Base-by-base conservation (phyloP, 2,888 invertebrate species). In the Chalcis sispes region DNA sequence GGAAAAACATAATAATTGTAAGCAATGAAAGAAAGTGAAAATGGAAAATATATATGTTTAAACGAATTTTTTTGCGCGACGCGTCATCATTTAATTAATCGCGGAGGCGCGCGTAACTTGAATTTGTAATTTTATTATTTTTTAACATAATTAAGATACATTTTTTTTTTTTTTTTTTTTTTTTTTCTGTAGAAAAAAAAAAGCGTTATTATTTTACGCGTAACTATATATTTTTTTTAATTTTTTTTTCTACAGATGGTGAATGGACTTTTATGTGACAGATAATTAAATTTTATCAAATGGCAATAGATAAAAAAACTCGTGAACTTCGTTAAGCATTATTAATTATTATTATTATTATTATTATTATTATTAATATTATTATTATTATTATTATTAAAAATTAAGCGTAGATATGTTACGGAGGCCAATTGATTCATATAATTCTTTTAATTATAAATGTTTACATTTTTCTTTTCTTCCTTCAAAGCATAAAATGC, bases 401-500 rank as follows among this genome's bases (percentile, higher is more conserved):
- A 58, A 74, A 78, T 70, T 78, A 78, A 80, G 79, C 76, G 73
- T 79, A 82, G 75, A 81, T n/a, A n/a, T 82, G 79, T 83, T 84
- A 81, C 69, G 65, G 72, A 67, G 78, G 80, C 77, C 80, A 77
- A 82, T 82, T 76, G 75, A 81, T 79, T 32, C 81, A 80, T 81
- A 82, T n/a, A n/a, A n/a, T 79, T 78, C 80, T 79, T 77, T 80
- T 77, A 82, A 82, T 80, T n/a, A 82, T 80, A 80, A 80, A 81
- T 80, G 71, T 81, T 77, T 81, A 65, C 79, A 74, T 77, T 71
- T 61, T 72, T 18, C 52, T 64, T 18, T 58, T 70, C 40, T 18
- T 79, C 79, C n/a, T n/a, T n/a, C n/a, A n/a, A 80, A 79, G 81
- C 78, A 79, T 79, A 59, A 74, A 80, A 83, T 76, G 81, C 81